Evolutionary conservation across 2,888 invertebrate genomes (phyloP).

Genomic region (Notocelia uddmanniana): DNA sequence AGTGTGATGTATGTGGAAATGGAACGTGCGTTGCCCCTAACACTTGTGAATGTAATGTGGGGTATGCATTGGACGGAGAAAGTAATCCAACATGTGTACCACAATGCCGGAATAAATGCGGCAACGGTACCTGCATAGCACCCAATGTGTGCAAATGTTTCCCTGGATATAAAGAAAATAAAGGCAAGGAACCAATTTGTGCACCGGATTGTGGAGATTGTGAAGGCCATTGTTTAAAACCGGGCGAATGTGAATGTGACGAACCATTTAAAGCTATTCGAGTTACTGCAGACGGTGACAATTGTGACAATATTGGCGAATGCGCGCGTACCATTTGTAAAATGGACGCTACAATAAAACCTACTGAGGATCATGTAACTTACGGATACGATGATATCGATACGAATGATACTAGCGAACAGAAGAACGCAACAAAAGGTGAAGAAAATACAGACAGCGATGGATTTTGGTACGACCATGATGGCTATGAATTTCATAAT

Average conservation of each 20-base stretch:
- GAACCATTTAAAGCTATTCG: constrained; percentile 48
- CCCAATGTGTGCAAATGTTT: constrained; percentile 58
- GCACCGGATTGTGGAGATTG: constrained; percentile 51
- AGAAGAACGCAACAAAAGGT: background rate
- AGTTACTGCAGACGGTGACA: constrained; percentile 34
- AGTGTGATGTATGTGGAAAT: constrained; percentile 73
- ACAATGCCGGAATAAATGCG: constrained; percentile 51
- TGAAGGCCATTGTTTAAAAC: constrained; percentile 50
- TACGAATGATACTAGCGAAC: constrained; percentile 1
- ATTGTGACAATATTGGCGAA: constrained; percentile 40
- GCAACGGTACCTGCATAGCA: constrained; percentile 53
- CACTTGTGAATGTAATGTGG: constrained; percentile 70
- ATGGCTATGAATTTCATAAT: background rate
- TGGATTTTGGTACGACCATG: background rate
- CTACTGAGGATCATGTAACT: constrained; percentile 5
- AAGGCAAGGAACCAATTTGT: constrained; percentile 44
- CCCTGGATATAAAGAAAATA: constrained; percentile 51
- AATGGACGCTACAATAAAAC: constrained; percentile 2
- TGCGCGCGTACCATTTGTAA: constrained; percentile 48
- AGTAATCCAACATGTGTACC: constrained; percentile 46
- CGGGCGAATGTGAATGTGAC: constrained; percentile 69
- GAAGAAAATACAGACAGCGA: too few species aligned
- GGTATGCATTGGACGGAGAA: constrained; percentile 43
- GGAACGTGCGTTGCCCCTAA: constrained; percentile 77
- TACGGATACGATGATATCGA: constrained; percentile 31